Evolutionary conservation across 1,140 invertebrate species (phyloP), one percentile per base, ranked within the genome.

Genomic region (Scaptomyza hsui): DNA sequence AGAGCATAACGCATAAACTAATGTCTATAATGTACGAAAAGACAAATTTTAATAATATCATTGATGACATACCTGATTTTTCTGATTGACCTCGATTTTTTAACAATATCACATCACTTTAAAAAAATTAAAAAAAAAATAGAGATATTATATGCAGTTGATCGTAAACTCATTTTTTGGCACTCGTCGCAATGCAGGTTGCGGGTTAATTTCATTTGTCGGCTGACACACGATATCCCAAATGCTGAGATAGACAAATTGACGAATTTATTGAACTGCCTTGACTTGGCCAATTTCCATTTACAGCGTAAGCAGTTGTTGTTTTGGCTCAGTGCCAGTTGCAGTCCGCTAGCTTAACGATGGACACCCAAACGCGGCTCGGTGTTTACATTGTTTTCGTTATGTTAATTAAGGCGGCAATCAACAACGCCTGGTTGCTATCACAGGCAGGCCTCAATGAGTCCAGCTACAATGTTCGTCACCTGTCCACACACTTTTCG

Each of bases 391-490:
- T 49, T 13, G 3, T 52, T 15, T 13, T 55, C 12, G 10, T 41
- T 0, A 15, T 71, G 16, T 1, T 75, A 1, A 39, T 60, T 4
- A 32, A 49, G 15, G 45, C 51, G 15, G 32, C 48, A 0, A 3
- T 37, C 9, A 42, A 15, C 44, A 45, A 29, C 12, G 61, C 59
- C 10, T 85, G 85, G 80, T 10, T 72, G 15, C 15, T 86, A 15
- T 42, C 73, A 0, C 69, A 90, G 21, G 52, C 75, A 6, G 89
- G 81, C 18, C 49, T 89, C 0, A 88, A 86, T 62, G 78, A 79
- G n/a, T 79, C 89, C 55, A 86, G 59, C 18, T 90, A 90, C 63
- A 72, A 73, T 35, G 89, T 90, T 19, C 81, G 81, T 5, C 89
- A 90, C 45, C 35, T 90, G n/a, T 88, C 89, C 9, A 86, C 78